Percentiles rank a stretch among this genome's conserved stretches.
Evolutionary conservation across 2,888 invertebrate genomes (phyloP).

Genomic region (Ectobius pallidus): DNA sequence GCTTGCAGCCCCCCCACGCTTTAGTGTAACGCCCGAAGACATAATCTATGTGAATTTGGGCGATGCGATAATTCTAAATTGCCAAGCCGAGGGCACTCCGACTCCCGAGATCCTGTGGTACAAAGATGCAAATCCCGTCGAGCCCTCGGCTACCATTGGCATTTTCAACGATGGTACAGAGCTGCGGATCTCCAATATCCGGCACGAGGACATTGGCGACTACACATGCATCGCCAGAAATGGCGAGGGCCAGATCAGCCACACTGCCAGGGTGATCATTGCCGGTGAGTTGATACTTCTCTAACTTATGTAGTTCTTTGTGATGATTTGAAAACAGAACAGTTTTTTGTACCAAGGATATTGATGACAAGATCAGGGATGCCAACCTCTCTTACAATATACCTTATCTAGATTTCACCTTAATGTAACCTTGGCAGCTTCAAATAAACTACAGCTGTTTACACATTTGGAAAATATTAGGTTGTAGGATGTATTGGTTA

Average conservation of each 20-base stretch:
- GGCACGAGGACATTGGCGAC: conserved; percentile 94
- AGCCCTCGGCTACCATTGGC: conserved; percentile 84
- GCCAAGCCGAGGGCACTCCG: conserved; percentile 95
- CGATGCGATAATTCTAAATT: conserved; percentile 94
- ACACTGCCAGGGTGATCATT: conserved; percentile 94
- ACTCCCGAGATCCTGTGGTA: conserved; percentile 96
- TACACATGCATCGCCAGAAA: conserved; percentile 96
- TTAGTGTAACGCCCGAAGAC: conserved; percentile 94
- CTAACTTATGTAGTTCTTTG: not conserved
- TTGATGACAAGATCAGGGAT: conserved; percentile 4
- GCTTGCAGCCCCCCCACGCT: conserved; percentile 84
- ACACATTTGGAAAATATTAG: too few relatives aligned
- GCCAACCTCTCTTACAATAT: conserved; percentile 11
- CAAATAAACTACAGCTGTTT: too few relatives aligned
- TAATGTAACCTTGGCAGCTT: too few relatives aligned
- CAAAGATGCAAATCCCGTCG: conserved; percentile 91
- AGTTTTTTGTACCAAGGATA: not conserved
- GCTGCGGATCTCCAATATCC: conserved; percentile 88
- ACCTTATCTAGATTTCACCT: too few relatives aligned
- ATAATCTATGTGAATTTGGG: conserved; percentile 96
- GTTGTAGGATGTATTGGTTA: too few relatives aligned
- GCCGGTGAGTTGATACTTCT: conserved; percentile 64
- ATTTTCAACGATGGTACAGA: conserved; percentile 95
- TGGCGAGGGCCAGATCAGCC: conserved; percentile 94
- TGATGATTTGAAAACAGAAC: not conserved